Evolutionary conservation across 2,113 vertebrate genomes (phyloP), one percentile per base, ranked within the genome.

Genomic region (cat (Felis catus)): DNA sequence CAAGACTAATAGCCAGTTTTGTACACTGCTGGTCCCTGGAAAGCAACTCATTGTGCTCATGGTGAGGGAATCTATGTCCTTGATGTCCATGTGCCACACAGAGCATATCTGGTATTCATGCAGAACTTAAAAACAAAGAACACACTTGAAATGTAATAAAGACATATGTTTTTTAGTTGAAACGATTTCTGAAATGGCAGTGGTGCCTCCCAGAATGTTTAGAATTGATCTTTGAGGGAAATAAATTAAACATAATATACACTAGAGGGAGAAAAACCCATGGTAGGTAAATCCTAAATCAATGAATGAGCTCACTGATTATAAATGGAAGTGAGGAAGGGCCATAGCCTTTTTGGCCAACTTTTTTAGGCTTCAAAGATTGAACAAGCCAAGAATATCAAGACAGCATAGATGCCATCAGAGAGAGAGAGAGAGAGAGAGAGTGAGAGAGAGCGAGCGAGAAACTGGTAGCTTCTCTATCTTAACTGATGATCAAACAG

Each of bases 71-170:
- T 36, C 14, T 58, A 4, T 18, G 23, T 79, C 10, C 18, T 39
- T 3, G 3, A 61, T 48, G 23, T 36, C 7, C 23, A 33, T 11
- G 21, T 36, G 1, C 11, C 19, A 39, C 4, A 4, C 4, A 21
- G 1, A 31, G 12, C 9, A 36, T 16, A 51, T 0, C 0, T 11
- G 8, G 21, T 48, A 14, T 31, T 39, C 31, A 45, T 18, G 70
- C 1, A 73, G 21, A 96, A 84, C 14, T 63, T 88, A 74, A 76
- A 55, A 18, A 51, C 12, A 91, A 81, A 63, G 7, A 27, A 91
- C 15, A 61, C 12, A 33, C 41, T n/a, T 19, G 61, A 73, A 93
- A 16, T 71, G 0, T 14, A 93, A 82, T 29, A 19, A 78, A 74
- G 15, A 13, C 25, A 29, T 41, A 33, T 8, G 58, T 65, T 73